Evolutionary conservation across 1,140 invertebrate species (phyloP).

Genomic region (Cotesia typhae): DNA sequence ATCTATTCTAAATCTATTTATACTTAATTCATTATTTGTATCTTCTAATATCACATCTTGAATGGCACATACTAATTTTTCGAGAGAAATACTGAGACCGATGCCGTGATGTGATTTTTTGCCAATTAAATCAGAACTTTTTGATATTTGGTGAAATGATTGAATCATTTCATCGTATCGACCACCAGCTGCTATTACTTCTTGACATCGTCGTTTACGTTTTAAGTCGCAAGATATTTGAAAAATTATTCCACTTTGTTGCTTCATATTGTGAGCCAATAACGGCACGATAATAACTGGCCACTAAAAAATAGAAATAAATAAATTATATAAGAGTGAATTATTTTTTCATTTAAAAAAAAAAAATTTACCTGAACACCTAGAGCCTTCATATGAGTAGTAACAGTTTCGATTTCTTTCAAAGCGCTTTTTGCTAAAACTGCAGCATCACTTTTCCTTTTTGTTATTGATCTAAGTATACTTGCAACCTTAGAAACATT

Average conservation of each 20-base stretch:
- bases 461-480: constrained; percentile 70
- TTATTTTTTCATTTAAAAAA: not conserved
- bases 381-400: constrained; percentile 73
- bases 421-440: constrained; percentile 75
- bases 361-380: constrained; percentile 74
- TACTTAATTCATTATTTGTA: not conserved
- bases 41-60: constrained; percentile 50
- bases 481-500: constrained; percentile 72
- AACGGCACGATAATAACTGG: constrained; percentile 72
- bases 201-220: constrained; percentile 68
- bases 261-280: constrained; percentile 71
- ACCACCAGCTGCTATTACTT: constrained; percentile 76
- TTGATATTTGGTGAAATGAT: constrained; percentile 57
- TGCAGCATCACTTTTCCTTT: constrained; percentile 72
- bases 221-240: constrained; percentile 74
- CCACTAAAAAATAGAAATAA: constrained; percentile 60
- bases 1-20: constrained; percentile 65
- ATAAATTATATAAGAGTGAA: constrained; percentile 9
- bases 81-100: constrained; percentile 79
- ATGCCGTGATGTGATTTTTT: constrained; percentile 71
- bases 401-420: constrained; percentile 77
- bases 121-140: constrained; percentile 53
- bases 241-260: constrained; percentile 78
- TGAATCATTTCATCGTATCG: constrained; percentile 58
- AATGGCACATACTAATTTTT: constrained; percentile 72